Base-by-base conservation (phyloP, 2,113 vertebrate species). In the Nothoprocta pentlandii region DNA sequence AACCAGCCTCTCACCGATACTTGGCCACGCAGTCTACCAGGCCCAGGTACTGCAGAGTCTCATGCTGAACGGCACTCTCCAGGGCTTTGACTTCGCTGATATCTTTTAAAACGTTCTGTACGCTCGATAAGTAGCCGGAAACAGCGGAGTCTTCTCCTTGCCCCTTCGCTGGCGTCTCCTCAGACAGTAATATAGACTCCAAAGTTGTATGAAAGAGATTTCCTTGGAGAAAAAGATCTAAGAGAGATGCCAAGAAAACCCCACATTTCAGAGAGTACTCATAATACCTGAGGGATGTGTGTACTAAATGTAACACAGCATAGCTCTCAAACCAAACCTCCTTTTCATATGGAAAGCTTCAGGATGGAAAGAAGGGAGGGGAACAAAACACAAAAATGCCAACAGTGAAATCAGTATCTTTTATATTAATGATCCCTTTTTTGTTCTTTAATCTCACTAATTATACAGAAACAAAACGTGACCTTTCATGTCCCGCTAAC, bases 1-100 rank as follows among this genome's bases (percentile, higher is more conserved):
- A 77, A 80, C 32, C 34, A 54, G 74, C 44, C 93, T 51, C 97
- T 98, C 96, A 99, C 99, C 98, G 98, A 97, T 99, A 99, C 36
- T 98, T 96, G 63, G 99, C 99, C 44, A 99, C 98, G 9, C 99
- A 99, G 92, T 99, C 99, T 9, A 99, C 97, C 84, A 99, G 94
- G 59, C 99, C 99, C 85, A 97, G 73, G 42, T 99, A 99, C 66
- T 98, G 97, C 21, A 99, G 96, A 10, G 90, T 78, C 61, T 97
- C 93, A 5, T 99, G 99, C 3, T 98, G 97, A 70, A 99, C 99
- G 1, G 97, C 98, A 28, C 99, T 99, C 95, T 99, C 99, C 36
- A 99, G 98, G 34, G 98, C 99, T 94, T 97, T 98, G 62, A 99
- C 98, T 68, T 97, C 98, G 1, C 93, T 96, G 85, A 99, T 81